Percentiles rank a stretch among this genome's conserved stretches.
phyloP scores from a whole-genome alignment of 2,797 vertebrate species.

The Cercopithecus hamlyni region DNA sequence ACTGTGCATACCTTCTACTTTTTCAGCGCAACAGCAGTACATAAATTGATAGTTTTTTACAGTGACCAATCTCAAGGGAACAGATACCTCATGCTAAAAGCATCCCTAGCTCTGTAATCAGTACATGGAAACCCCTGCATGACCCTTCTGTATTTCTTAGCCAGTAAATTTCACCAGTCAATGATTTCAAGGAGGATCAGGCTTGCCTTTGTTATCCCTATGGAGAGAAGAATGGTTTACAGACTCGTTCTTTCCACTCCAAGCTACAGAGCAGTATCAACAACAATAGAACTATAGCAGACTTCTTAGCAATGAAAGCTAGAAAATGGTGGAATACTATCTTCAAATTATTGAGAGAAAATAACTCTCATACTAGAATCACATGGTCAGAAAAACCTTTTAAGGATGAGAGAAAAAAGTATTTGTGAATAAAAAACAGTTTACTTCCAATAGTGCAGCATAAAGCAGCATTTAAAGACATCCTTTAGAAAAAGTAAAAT shows the following conservation, averaged over 20 bases:
- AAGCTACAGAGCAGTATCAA: not conserved
- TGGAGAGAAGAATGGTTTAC: not conserved
- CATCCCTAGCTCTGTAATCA: not conserved
- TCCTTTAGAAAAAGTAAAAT: not conserved
- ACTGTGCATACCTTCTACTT: not conserved
- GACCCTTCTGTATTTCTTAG: not conserved
- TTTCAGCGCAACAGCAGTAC: not conserved
- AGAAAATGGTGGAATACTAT: not conserved
- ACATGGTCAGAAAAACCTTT: not conserved
- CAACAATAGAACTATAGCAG: not conserved
- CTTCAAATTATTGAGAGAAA: not conserved
- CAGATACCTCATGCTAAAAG: not conserved
- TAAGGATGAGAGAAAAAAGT: not conserved
- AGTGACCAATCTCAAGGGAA: not conserved
- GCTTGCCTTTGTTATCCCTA: not conserved
- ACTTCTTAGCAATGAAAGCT: not conserved
- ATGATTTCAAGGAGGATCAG: not conserved
- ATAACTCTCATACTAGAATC: not conserved
- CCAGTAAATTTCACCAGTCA: not conserved
- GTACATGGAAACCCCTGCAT: not conserved
- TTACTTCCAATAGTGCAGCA: not conserved
- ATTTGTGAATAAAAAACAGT: not conserved
- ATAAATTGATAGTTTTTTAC: not conserved
- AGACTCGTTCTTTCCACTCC: not conserved
- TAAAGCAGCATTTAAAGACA: not conserved